Base-by-base conservation (phyloP, 2,888 invertebrate genomes). In the Lathronympha strigana region DNA sequence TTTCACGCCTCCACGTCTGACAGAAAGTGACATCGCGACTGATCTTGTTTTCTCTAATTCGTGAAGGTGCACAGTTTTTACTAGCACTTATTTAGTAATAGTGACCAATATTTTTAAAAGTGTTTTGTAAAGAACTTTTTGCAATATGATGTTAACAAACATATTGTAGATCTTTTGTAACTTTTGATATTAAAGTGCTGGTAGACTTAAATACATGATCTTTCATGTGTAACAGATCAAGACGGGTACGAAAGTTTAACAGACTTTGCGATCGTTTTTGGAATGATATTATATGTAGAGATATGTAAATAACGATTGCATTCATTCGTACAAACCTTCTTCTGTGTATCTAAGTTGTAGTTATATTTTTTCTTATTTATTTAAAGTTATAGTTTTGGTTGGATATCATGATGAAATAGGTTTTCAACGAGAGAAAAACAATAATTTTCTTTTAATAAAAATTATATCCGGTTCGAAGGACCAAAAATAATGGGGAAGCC, bases 151-250 rank as follows among this genome's bases (percentile, higher is more conserved):
- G 76, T 72, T 79, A 80, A 76, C 75, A 73, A 80, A 78, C 84
- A 84, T 86, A 83, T 85, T 87, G 87, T 88, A 89, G 80, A 83
- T 83, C 84, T 90, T 90, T 91, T 90, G 83, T 92, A 91, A 87
- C 86, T 90, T 91, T 91, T 91, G 88, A 91, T 91, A 92, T 84
- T 82, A 86, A 90, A 88, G 90, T 90, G 87, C 90, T 89, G 88
- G 88, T 88, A 88, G 88, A 84, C 77, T 82, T 80, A 79, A 75
- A 74, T 76, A 80, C 72, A 76, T 78, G 75, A 79, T 77, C 33
- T 60, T 61, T 61, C 66, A 61, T 66, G 75, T 69, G 68, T 70
- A 77, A 71, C 86, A 91, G 91, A 87, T 82, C 78, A 76, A 91
- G 88, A 77, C 85, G 73, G 83, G 87, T 91, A 92, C 91, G 90